phyloP scores from a whole-genome alignment of 2,888 invertebrate genomes.

The Lobophora halterata region DNA sequence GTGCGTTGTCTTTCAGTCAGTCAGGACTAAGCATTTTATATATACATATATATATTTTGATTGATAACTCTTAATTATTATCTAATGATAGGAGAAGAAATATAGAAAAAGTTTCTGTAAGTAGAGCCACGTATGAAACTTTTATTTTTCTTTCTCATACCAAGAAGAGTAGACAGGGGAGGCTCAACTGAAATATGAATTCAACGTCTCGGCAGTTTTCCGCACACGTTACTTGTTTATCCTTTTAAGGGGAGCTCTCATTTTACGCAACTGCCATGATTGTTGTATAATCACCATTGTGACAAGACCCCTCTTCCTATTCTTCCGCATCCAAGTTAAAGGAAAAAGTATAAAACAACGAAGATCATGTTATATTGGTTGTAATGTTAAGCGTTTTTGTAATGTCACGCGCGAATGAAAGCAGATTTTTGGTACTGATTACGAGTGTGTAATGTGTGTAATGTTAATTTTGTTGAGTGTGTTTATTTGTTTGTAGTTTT shows the following conservation, averaged over 20 bases:
- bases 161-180: constrained; percentile 53
- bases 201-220: constrained; percentile 69
- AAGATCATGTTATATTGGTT: constrained; percentile 46
- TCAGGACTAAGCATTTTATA: too few relatives aligned
- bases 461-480: constrained; percentile 45
- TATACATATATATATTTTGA: too few relatives aligned
- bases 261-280: constrained; percentile 77
- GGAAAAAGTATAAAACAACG: constrained; percentile 30
- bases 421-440: constrained; percentile 65
- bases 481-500: constrained; percentile 33
- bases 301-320: constrained; percentile 41
- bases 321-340: constrained; percentile 22
- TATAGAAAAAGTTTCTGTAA: too few relatives aligned
- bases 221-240: constrained; percentile 80
- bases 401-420: constrained; percentile 56
- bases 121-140: constrained; percentile 40
- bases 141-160: constrained; percentile 36
- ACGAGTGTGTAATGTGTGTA: constrained; percentile 51
- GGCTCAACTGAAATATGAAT: constrained; percentile 73
- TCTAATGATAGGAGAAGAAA: too few relatives aligned
- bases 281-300: constrained; percentile 64
- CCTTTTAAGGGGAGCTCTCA: constrained; percentile 76
- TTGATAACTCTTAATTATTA: too few relatives aligned
- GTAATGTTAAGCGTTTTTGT: constrained; percentile 54
- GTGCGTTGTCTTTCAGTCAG: too few relatives aligned